Evolutionary conservation across 1,140 invertebrate genomes (phyloP).

Genomic region (Parasteatoda tepidariorum): DNA sequence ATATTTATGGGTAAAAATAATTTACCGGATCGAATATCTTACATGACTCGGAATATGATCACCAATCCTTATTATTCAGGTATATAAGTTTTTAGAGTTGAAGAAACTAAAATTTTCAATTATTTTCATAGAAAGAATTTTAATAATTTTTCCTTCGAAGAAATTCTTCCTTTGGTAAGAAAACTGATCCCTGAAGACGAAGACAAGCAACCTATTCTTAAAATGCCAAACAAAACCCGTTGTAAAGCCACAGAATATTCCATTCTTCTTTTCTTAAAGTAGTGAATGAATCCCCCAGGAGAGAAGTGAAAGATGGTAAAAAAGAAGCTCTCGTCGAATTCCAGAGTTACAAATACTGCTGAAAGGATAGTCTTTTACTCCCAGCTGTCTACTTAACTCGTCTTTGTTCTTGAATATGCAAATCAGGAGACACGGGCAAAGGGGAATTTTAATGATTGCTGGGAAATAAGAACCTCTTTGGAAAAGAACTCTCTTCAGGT

Average conservation of each 20-base stretch:
- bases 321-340: slow-evolving; percentile 33
- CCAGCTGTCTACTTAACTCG: slow-evolving; percentile 57
- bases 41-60: no score
- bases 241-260: slow-evolving; percentile 55
- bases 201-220: slow-evolving; percentile 41
- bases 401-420: slow-evolving; percentile 60
- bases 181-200: slow-evolving; percentile 33
- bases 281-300: slow-evolving; percentile 50
- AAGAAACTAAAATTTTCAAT: no score
- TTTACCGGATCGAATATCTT: no score
- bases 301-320: slow-evolving; percentile 34
- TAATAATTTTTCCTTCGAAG: slow-evolving; percentile 19
- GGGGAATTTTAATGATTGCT: slow-evolving; percentile 59
- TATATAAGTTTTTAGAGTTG: no score
- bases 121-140: slow-evolving; percentile 24
- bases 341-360: slow-evolving; percentile 55
- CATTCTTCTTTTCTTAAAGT: slow-evolving; percentile 56
- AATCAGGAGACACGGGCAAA: slow-evolving; percentile 49
- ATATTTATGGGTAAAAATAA: no score
- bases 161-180: slow-evolving; percentile 9
- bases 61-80: no score
- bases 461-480: slow-evolving; percentile 55
- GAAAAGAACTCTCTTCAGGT: slow-evolving; percentile 36
- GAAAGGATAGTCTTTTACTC: slow-evolving; percentile 51
- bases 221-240: slow-evolving; percentile 59